These are phyloP conservation scores for Charaxes varanes DNA, from an alignment of 1,140 invertebrate genomes.

Conservation along the genomic window DNA sequence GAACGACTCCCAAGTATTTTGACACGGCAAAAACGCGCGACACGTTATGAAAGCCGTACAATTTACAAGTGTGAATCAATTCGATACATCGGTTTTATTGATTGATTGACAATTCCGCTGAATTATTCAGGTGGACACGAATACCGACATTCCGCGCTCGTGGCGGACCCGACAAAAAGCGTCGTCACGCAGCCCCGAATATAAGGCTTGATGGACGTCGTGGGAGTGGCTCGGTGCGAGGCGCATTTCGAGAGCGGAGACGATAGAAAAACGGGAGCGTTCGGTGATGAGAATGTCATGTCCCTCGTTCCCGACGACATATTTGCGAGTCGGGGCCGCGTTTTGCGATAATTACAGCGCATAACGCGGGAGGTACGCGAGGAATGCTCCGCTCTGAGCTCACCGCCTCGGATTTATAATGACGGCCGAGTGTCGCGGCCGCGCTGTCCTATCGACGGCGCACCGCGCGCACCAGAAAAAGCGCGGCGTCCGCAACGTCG, in stretches of 20 bases:
- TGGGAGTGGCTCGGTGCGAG: slow-evolving; percentile 45
- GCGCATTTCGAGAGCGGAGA: slow-evolving; percentile 45
- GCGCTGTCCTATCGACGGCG: slow-evolving; percentile 50
- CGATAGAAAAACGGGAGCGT: slow-evolving; percentile 53
- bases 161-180: slow-evolving; percentile 46
- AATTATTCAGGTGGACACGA: slow-evolving; percentile 68
- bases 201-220: slow-evolving; percentile 42
- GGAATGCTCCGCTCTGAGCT: slow-evolving; percentile 63
- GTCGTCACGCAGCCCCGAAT: slow-evolving; percentile 34
- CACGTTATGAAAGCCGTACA: slow-evolving; percentile 57
- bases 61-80: slow-evolving; percentile 68
- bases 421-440: slow-evolving; percentile 57
- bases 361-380: slow-evolving; percentile 58
- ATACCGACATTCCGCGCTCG: slow-evolving; percentile 60
- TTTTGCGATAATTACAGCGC: slow-evolving; percentile 69
- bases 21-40: slow-evolving; percentile 49
- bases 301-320: slow-evolving; percentile 68
- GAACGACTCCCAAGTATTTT: slow-evolving; percentile 59
- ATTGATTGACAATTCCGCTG: slow-evolving; percentile 67
- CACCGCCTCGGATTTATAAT: slow-evolving; percentile 67
- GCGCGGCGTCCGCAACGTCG: slow-evolving; percentile 40
- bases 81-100: slow-evolving; percentile 70
- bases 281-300: slow-evolving; percentile 73
- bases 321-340: slow-evolving; percentile 65
- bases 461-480: slow-evolving; percentile 42